Percentiles rank a stretch among this genome's conserved stretches.
phyloP scores from a whole-genome alignment of 2,888 invertebrate genomes.

The Drosophila siamana region DNA sequence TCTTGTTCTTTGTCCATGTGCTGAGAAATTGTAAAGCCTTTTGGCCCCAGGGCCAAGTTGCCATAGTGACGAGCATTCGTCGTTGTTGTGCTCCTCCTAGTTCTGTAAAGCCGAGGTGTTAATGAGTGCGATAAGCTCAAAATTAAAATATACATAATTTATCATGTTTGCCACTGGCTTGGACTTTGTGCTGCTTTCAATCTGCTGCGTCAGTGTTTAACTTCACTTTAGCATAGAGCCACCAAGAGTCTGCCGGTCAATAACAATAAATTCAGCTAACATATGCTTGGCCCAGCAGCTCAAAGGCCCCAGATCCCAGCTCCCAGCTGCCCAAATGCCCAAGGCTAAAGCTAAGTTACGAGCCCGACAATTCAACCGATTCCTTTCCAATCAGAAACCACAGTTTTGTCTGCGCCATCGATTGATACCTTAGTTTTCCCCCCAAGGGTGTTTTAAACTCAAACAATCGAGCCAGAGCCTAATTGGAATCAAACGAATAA shows the following conservation, averaged over 20 bases:
- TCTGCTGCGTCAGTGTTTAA: conserved; percentile 36
- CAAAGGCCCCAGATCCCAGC: conserved; percentile 37
- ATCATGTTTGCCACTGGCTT: conserved; percentile 57
- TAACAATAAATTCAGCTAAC: conserved; percentile 61
- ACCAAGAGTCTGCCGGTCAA: conserved; percentile 39
- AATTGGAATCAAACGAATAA: conserved; percentile 24
- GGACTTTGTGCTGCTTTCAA: conserved; percentile 31
- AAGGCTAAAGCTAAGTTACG: conserved; percentile 28
- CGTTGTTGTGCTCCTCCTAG: conserved; percentile 19
- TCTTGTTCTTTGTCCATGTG: background rate
- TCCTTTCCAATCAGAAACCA: background rate
- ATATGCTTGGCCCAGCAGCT: conserved; percentile 47
- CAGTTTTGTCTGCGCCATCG: conserved; percentile 20
- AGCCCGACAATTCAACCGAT: conserved; percentile 29
- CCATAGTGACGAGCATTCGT: conserved; percentile 10
- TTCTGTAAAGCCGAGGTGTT: conserved; percentile 65
- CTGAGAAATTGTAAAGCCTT: conserved; percentile 56
- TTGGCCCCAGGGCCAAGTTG: conserved; percentile 23
- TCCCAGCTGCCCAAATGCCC: conserved; percentile 32
- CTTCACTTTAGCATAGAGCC: conserved; percentile 5
- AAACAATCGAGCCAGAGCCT: conserved; percentile 2
- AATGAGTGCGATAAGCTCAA: conserved; percentile 78
- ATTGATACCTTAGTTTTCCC: conserved; percentile 20
- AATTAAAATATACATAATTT: conserved; percentile 78
- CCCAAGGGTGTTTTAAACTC: conserved; percentile 16